These are phyloP conservation scores for Sphaerophoria rueppellii DNA, from an alignment of 2,888 invertebrate genomes.

Conservation along the genomic window DNA sequence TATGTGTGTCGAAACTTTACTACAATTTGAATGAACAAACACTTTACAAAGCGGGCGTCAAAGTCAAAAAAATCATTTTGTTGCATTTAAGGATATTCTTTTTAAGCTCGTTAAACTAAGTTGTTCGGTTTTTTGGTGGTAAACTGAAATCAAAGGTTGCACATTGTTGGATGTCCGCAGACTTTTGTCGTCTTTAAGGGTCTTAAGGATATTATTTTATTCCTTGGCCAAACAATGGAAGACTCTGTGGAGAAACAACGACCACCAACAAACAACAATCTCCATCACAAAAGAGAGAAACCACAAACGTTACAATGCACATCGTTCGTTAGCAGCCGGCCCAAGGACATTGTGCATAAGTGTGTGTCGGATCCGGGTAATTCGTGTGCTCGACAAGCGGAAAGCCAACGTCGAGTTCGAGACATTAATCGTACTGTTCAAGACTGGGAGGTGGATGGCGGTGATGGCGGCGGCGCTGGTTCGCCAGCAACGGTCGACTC, in stretches of 20 bases:
- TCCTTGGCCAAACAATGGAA: conserved; percentile 75
- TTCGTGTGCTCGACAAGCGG: conserved; percentile 45
- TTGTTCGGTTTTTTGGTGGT: conserved; percentile 11
- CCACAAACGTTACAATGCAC: conserved; percentile 77
- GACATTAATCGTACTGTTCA: conserved; percentile 39
- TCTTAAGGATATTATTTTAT: conserved; percentile 19
- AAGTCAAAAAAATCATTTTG: conserved; percentile 20
- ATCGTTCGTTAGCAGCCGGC: conserved; percentile 77
- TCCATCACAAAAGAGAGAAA: conserved; percentile 75
- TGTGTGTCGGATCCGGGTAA: conserved; percentile 86
- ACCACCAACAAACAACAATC: conserved; percentile 74
- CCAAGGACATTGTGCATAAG: conserved; percentile 87
- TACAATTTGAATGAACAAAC: conserved; percentile 31
- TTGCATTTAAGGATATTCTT: conserved; percentile 23
- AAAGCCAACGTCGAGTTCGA: conserved; percentile 39
- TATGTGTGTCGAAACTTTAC: conserved; percentile 21
- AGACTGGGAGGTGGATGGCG: conserved; percentile 60
- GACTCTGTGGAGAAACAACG: conserved; percentile 76
- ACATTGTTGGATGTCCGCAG: neutral
- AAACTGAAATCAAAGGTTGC: conserved; percentile 24
- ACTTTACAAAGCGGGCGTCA: conserved; percentile 21
- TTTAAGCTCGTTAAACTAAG: conserved; percentile 32
- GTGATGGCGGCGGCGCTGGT: conserved; percentile 6
- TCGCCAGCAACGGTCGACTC: conserved; percentile 44
- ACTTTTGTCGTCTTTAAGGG: neutral